Evolutionary conservation across 2,797 vertebrate species (phyloP), one percentile per base, ranked within the genome.

Genomic region (Ptychadena robeensis): DNA sequence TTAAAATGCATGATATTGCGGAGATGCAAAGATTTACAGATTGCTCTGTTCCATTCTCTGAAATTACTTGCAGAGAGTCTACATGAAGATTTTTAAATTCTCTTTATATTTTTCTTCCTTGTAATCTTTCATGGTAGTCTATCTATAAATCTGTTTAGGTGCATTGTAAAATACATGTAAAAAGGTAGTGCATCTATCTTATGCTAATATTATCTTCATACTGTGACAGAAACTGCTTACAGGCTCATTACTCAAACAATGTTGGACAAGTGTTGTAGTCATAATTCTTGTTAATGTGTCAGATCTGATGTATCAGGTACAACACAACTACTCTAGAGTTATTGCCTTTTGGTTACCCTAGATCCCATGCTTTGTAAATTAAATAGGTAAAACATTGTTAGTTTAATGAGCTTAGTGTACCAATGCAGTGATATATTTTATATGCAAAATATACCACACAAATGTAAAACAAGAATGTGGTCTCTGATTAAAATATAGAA

Each of bases 241-340:
- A 38, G 31, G n/a, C 40, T 37, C 59, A 83, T 79, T 79, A 83
- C 32, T 79, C 69, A 79, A 59, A 71, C 27, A 31, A 65, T 68
- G 75, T 40, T 67, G 57, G 82, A 65, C 59, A 73, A 83, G 61
- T 83, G 68, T 65, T 73, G 38, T 35, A 79, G 14, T 61, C 82
- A 77, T 61, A 73, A 34, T 71, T 73, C 69, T 83, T 78, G 30
- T 78, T 83, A 78, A 71, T 78, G 79, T 81, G 67, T 77, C 66
- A 37, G 25, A 48, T 66, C 57, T 66, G 74, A 83, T 72, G 53
- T 34, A 72, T 78, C 66, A 48, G 71, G 35, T 77, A 76, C 81
- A 77, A n/a, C 73, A 32, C 74, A 71, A 28, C 30, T 27, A 76
- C 53, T 82, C 15, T 53, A 71, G 30, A 77, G 34, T 70, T 74